Conservation (phyloP, 2,888 invertebrate species). For the Thera britannica region DNA sequence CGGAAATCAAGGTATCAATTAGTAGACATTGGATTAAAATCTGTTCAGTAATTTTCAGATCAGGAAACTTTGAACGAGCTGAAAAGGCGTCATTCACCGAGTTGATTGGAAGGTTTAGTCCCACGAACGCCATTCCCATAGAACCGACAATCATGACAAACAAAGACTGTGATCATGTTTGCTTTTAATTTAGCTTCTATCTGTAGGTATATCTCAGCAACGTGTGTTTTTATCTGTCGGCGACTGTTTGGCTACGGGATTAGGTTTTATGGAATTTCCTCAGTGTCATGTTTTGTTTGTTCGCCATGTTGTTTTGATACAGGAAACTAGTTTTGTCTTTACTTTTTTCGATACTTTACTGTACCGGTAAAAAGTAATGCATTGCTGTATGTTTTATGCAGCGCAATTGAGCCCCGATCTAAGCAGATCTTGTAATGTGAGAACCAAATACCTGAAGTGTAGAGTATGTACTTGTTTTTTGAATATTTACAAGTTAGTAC, state of each 20-base stretch:
- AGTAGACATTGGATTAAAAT: no score
- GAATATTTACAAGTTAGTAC: no score
- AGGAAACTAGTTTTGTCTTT: slow-evolving; percentile 28
- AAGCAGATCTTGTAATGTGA: no score
- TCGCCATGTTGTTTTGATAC: slow-evolving; percentile 3
- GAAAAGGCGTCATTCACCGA: slow-evolving; percentile 37
- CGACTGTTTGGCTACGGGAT: slow-evolving; percentile 25
- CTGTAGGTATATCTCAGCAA: slow-evolving; percentile 38
- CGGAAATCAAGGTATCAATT: no score
- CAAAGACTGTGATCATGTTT: slow-evolving; percentile 57
- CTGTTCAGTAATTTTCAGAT: no score
- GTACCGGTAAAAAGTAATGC: no score
- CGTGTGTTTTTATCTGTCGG: slow-evolving; percentile 18
- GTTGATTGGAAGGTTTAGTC: slow-evolving; percentile 46
- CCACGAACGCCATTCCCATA: slow-evolving; percentile 30
- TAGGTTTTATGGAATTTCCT: slow-evolving; percentile 16
- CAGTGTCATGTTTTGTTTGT: not conserved
- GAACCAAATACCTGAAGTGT: no score
- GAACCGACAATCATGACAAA: slow-evolving; percentile 57
- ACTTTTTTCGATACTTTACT: no score
- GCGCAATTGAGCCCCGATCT: no score
- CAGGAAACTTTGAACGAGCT: no score
- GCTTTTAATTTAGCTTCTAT: slow-evolving; percentile 60
- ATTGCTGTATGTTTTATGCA: no score
- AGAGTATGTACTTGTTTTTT: no score